Conservation (phyloP, 2,888 invertebrate species). For the Mayetiola destructor region DNA sequence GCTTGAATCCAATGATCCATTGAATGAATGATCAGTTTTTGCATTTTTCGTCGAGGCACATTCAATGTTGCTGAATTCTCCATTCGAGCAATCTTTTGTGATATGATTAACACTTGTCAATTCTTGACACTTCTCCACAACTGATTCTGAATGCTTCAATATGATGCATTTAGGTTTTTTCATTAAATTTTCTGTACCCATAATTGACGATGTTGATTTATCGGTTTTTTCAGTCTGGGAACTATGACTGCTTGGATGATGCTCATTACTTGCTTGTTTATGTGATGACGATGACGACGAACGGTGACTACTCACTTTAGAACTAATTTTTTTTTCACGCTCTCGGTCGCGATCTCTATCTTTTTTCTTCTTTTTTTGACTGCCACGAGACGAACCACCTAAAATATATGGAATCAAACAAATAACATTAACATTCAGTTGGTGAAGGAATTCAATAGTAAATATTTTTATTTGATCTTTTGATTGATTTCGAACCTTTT, state of each 20-base stretch:
- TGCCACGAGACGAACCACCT: conserved; percentile 16
- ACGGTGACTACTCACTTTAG: neutral
- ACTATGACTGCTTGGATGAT: conserved; percentile 1
- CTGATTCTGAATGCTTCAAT: no score
- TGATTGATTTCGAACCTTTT: neutral
- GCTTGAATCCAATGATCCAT: no score
- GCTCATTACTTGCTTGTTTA: neutral
- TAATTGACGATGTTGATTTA: neutral
- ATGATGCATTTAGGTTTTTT: no score
- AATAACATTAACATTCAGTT: neutral
- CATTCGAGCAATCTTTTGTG: no score
- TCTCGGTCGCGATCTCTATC: conserved; percentile 26
- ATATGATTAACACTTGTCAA: no score
- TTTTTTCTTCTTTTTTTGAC: conserved; percentile 33
- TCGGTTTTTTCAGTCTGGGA: neutral
- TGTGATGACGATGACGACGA: conserved; percentile 2
- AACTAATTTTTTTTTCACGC: conserved; percentile 18
- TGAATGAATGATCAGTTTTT: neutral
- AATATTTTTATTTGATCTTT: neutral
- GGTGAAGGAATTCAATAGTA: neutral
- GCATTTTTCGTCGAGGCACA: conserved; percentile 9
- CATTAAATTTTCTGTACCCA: no score
- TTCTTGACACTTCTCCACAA: no score
- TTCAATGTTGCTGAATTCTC: neutral
- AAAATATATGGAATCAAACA: neutral